Conservation (phyloP, 2,113 vertebrate genomes). For the Desmodus rotundus region DNA sequence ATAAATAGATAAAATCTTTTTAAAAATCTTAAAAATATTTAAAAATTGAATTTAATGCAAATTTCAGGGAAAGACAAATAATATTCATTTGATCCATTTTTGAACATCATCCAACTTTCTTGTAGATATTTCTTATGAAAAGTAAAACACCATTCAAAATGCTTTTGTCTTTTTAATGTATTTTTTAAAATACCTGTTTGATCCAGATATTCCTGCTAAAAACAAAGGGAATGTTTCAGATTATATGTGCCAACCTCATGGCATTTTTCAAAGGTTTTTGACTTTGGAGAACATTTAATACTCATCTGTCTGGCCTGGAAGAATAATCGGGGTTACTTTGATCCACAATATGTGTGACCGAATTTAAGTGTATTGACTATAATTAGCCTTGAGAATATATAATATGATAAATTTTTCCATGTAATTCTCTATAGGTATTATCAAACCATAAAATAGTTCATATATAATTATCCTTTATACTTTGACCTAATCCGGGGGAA, state of each 20-base stretch:
- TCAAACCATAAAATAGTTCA: not conserved
- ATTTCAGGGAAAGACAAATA: not conserved
- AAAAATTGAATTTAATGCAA: not conserved
- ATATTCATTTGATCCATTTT: not conserved
- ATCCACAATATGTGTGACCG: not conserved
- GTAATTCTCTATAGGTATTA: not conserved
- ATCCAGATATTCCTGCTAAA: not conserved
- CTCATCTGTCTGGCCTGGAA: not conserved
- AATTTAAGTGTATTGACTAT: not conserved
- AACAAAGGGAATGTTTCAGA: constrained; percentile 30
- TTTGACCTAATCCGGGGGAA: not conserved
- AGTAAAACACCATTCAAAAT: not conserved
- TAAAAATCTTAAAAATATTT: too few species aligned
- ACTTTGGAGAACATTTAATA: constrained; percentile 16
- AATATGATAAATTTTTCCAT: not conserved
- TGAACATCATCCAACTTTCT: not conserved
- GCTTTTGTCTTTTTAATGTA: not conserved
- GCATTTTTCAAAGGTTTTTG: constrained; percentile 35
- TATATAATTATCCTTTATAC: not conserved
- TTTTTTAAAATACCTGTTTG: not conserved
- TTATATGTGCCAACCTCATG: not conserved
- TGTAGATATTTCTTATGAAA: not conserved
- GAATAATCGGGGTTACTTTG: not conserved
- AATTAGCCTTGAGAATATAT: not conserved
- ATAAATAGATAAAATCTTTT: too few species aligned